phyloP scores from a whole-genome alignment of 2,888 invertebrate species.

The Heliconius charithonia region DNA sequence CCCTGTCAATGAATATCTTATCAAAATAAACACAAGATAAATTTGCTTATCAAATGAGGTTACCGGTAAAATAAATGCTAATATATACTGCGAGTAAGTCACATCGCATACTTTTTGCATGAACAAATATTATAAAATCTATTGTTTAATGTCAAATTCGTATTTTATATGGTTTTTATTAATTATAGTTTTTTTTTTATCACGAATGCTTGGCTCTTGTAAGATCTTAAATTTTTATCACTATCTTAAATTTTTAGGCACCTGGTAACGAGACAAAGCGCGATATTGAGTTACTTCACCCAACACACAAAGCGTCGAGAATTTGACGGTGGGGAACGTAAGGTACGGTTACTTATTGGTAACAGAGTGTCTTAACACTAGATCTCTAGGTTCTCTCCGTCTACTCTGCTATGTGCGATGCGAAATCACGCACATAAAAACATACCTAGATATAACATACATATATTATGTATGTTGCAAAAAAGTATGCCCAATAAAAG shows the following conservation, averaged over 20 bases:
- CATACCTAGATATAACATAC: neutral
- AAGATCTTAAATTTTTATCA: too few species aligned
- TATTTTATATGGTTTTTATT: neutral
- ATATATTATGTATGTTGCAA: neutral
- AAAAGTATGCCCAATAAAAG: neutral
- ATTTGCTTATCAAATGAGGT: conserved; percentile 33
- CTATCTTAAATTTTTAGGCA: too few species aligned
- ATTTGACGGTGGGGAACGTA: neutral
- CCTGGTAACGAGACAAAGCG: too few species aligned
- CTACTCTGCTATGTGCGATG: neutral
- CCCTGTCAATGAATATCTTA: conserved; percentile 25
- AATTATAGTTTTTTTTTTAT: too few species aligned
- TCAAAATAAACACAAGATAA: conserved; percentile 27
- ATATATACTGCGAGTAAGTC: conserved; percentile 6
- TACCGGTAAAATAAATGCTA: conserved; percentile 30
- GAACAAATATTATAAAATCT: neutral
- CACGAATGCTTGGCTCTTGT: too few species aligned
- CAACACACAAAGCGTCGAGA: neutral
- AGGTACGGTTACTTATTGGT: neutral
- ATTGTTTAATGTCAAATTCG: neutral
- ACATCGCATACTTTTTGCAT: conserved; percentile 25
- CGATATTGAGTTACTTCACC: neutral
- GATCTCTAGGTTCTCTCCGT: neutral
- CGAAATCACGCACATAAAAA: neutral
- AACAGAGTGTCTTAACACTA: neutral